Base-by-base conservation (phyloP, 2,888 invertebrate genomes). In the Lithodes maja region DNA sequence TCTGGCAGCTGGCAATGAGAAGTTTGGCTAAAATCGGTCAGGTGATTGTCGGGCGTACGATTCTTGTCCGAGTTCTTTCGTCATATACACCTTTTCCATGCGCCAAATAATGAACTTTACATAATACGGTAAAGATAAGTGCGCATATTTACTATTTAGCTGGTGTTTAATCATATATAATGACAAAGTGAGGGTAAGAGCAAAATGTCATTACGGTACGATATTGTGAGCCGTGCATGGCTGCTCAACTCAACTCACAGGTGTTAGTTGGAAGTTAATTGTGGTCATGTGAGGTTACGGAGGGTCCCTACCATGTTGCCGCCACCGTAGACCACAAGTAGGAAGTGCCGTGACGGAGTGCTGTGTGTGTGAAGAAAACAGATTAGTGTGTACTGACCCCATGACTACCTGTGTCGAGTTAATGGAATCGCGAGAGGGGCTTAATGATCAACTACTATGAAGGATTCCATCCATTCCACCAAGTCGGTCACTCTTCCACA, bases 41-140 rank as follows among this genome's bases (percentile, higher is more conserved):
- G 80, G 74, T 80, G 81, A 17, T 54, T 86, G 86, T 50, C 86
- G 50, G 86, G 17, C 86, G 86, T 12, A 86, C 50, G 81, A 81
- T 81, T 69, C 71, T 49, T 33, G 53, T 71, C 49, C 77, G 52
- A 49, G 9, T 52, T 49, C 77, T 9, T n/a, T 3, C 74, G n/a
- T 1, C 74, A n/a, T n/a, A 15, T 74, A 7, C 3, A n/a, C 74
- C 12, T 50, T 33, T 77, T 61, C 61, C 12, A 61, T 61, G 61
- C 5, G 7, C 61, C 61, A 33, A 33, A 33, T 61, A 61, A 61
- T 61, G 61, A 61, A 61, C 61, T 61, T 61, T 61, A 12, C 12
- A 61, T 33, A 33, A 33, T 33, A 33, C 33, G 33, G 33, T 33
- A 33, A 33, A 33, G 33, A 33, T 33, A 61, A 12, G 61, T 12